A percentile compares a stretch with the other conserved stretches of the same genome.
Conservation (phyloP, 2,113 vertebrate genomes). For the Bos taurus region ARS-UCD2.0 NC_037357.1:81279501-81280000, state of each 20-base stretch:
- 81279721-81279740: slow-evolving; percentile 91
- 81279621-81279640: slow-evolving; percentile 85
- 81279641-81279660: slow-evolving; percentile 99
- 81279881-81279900: not conserved
- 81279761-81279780: slow-evolving; percentile 99
- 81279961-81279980: not conserved
- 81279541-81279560: not conserved
- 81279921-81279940: not conserved
- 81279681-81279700: slow-evolving; percentile 98
- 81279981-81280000: not conserved
- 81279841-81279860: not conserved
- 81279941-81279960: not conserved
- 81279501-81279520: not conserved
- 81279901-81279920: not conserved
- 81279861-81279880: not conserved
- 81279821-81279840: not conserved
- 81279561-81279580: not conserved
- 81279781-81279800: too few relatives aligned
- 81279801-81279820: too few relatives aligned
- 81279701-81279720: slow-evolving; percentile 97
- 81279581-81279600: not conserved
- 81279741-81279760: slow-evolving; percentile 90
- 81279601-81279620: not conserved
- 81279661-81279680: slow-evolving; percentile 99
- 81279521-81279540: not conserved